Base-by-base conservation (phyloP, 2,113 vertebrate genomes). In the Pavo muticus region DNA sequence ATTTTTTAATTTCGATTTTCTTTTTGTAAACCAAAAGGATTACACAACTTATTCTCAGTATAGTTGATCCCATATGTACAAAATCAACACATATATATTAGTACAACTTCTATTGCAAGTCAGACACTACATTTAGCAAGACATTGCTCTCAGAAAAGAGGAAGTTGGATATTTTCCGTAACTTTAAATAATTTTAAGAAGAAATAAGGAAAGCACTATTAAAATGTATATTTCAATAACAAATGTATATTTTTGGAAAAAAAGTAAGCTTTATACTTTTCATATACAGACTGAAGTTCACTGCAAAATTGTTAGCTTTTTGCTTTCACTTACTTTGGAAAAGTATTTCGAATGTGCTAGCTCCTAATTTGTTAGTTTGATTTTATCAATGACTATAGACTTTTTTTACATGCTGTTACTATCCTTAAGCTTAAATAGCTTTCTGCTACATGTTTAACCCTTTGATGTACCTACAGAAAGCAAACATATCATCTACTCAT, bases 1-100 rank as follows among this genome's bases (percentile, higher is more conserved):
- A 78, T 88, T 83, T 92, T 96, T 88, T 85, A 61, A 82, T 90
- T 95, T 96, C 83, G 37, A 92, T 96, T 95, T 91, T 74, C 52
- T 17, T 95, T 97, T 96, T 96, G 67, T 93, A 96, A 97, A 95
- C 76, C 72, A 89, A 95, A 85, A 81, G 96, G 78, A 95, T 84
- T 35, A n/a, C 71, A 85, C 70, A 86, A 82, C 84, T 77, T 95
- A 89, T 74, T 95, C 94, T 94, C 44, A 82, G 37, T 45, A 79
- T 71, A 84, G 90, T 61, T 91, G 84, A 94, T 91, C 96, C 75
- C 78, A 68, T 76, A 92, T 79, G 84, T 82, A 72, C 75, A 90
- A 93, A 97, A 95, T 96, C 94, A 97, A 85, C 76, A 93, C 25
- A 47, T 88, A 82, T 93, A 84, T 13, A 44, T 32, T 37, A 75